Base-by-base conservation (phyloP, 2,888 invertebrate species). In the Zygothrica quintamaculata region DNA sequence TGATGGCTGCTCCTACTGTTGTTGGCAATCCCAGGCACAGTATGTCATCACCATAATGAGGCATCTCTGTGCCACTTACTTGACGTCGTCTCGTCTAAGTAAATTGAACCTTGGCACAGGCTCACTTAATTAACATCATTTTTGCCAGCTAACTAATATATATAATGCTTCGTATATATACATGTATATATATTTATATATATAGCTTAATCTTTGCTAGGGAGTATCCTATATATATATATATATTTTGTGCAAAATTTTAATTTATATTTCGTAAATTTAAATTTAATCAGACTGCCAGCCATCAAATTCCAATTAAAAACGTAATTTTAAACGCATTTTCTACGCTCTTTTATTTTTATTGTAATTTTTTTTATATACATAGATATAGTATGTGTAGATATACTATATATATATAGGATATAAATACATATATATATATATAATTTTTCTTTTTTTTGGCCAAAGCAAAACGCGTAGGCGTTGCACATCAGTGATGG, bases 301-400 rank as follows among this genome's bases (percentile, higher is more conserved):
- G 44, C 55, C 65, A 80, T 86, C 77, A 71, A 84, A 77, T 64
- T 77, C 74, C 81, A 81, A 81, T 81, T 81, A 81, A 81, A 86
- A 84, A 72, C 58, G 43, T 48, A 72, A 80, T 80, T 74, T 86
- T 37, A 62, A 71, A 60, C 61, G 46, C 60, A 77, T 77, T 61
- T 77, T n/a, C n/a, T n/a, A n/a, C n/a, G n/a, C n/a, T n/a, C n/a
- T n/a, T n/a, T n/a, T n/a, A n/a, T n/a, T n/a, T n/a, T n/a, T n/a
- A n/a, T n/a, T n/a, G n/a, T n/a, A 9, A 29, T 29, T 29, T 29
- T 5, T 29, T 29, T 29, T n/a, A n/a, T n/a, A n/a, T n/a, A n/a
- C n/a, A n/a, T n/a, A n/a, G n/a, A n/a, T n/a, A n/a, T n/a, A n/a
- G n/a, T n/a, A n/a, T n/a, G n/a, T n/a, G n/a, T n/a, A n/a, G n/a